Base-by-base conservation (phyloP, 1,140 invertebrate genomes). In the Solenopsis invicta region DNA sequence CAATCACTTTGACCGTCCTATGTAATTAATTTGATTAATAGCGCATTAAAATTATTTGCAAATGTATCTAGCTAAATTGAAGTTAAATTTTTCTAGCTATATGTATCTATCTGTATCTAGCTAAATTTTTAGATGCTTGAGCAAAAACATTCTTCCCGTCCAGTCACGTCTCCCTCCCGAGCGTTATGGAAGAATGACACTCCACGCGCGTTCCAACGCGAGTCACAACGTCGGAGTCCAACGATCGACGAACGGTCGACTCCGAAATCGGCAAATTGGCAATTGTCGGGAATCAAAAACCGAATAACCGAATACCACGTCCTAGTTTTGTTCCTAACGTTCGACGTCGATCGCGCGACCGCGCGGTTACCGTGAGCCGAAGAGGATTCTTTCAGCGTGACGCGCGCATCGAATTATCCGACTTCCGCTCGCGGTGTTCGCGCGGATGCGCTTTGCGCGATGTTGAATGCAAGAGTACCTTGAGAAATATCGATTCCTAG, bases 401-500 rank as follows among this genome's bases (percentile, higher is more conserved):
- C 13, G 16, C 16, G 16, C 4, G 34, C 13, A 8, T 10, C 13
- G 5, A n/a, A n/a, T 80, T 52, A 54, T 69, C 9, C 9, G 34
- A 69, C 48, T 74, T 74, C 52, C 48, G 29, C 4, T 62, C 24
- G 41, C 21, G 13, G 16, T 21, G 13, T 6, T 41, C 4, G 72
- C 52, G 80, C 37, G 67, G 10, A 16, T 9, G 29, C n/a, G 52
- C 52, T 72, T 13, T 48, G 52, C 74, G 59, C 67, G 34, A 67
- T 52, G 86, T 67, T 56, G 66, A 62, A 24, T 75, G 66, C 67
- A 72, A 71, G 24, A 82, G 88, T 90, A 90, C 88, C 88, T 90
- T 90, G 56, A 90, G 52, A 69, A 12, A 87, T 52, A 88, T 88
- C 78, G 86, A 90, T 90, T 90, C 87, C 89, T 90, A 90, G 52